Base-by-base conservation (phyloP, 2,113 vertebrate species). In the Coreoperca whiteheadi region DNA sequence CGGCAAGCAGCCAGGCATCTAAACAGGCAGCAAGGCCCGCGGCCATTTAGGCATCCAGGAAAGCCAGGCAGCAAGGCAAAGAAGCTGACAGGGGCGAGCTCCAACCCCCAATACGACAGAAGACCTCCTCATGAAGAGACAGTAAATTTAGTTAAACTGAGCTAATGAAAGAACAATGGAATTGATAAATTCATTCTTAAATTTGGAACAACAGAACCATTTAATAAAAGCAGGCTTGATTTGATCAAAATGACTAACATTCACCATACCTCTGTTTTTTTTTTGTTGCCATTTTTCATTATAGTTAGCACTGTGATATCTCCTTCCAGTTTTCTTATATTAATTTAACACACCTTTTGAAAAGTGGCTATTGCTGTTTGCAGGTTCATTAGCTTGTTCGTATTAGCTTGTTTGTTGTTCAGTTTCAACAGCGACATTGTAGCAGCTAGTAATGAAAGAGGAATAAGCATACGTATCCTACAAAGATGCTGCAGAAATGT, bases 11-110 rank as follows among this genome's bases (percentile, higher is more conserved):
- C 71, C 61, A 87, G 68, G 30, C 75, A 66, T 68, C 32, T 7
- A 77, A 79, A 82, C 71, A 79, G 77, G 41, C 83, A 64, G 77
- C 74, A 61, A 79, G 50, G 81, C 78, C 75, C 68, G 50, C 7
- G 30, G 70, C 46, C 79, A 67, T 65, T 79, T 51, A 56, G 68
- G 50, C 34, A 0, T 53, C 69, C 73, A 74, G 43, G 76, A 88
- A 54, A 66, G 77, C 28, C 61, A 72, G 79, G 79, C 41, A 65
- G 66, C 32, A 53, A 80, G 43, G n/a, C 60, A 46, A 56, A 51
- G 63, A 34, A 43, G 53, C 25, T 79, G 39, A 61, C 28, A 70
- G 79, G 79, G 71, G 77, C 43, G 16, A 10, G n/a, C 10, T 76
- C 57, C 43, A 56, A 61, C 46, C 50, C 54, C 12, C 61, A 46